These are phyloP conservation scores for Acronicta aceris DNA, from an alignment of 2,888 invertebrate species.

Conservation along the genomic window DNA sequence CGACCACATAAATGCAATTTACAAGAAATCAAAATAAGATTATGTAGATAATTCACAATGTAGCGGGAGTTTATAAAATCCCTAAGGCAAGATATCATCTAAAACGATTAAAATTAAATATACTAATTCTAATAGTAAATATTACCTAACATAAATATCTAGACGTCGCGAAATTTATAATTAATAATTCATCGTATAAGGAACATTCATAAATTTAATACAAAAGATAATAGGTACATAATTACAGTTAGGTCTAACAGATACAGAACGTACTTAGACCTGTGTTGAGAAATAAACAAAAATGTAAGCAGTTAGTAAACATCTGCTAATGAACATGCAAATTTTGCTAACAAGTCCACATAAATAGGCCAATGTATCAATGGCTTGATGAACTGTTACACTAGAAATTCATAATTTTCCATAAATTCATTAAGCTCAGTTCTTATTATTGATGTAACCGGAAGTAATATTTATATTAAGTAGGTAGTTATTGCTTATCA, in stretches of 20 bases:
- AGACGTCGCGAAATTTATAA: constrained; percentile 14
- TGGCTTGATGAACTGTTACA: constrained; percentile 31
- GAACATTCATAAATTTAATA: constrained; percentile 10
- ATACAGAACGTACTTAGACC: not conserved
- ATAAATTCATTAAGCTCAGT: constrained; percentile 35
- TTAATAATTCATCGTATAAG: constrained; percentile 1
- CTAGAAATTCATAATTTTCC: constrained; percentile 33
- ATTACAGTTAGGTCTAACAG: constrained; percentile 5
- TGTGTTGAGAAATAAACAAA: constrained; percentile 8
- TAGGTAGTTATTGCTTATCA: constrained; percentile 9
- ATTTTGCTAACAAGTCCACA: constrained; percentile 14
- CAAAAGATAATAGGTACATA: no score
- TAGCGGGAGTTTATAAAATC: not conserved
- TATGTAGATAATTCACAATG: constrained; percentile 4
- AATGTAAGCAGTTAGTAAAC: constrained; percentile 1
- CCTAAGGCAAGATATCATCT: constrained; percentile 27
- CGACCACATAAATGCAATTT: constrained; percentile 30
- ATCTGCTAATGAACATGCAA: constrained; percentile 27
- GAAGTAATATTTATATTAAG: constrained; percentile 14
- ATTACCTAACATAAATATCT: constrained; percentile 21
- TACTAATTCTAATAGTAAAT: constrained; percentile 3
- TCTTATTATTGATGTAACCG: constrained; percentile 8
- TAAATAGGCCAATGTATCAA: constrained; percentile 29
- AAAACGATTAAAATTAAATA: constrained; percentile 11
- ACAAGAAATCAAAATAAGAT: constrained; percentile 7